Conservation (phyloP, 2,797 vertebrate genomes). For the Gymnothorax javanicus region DNA sequence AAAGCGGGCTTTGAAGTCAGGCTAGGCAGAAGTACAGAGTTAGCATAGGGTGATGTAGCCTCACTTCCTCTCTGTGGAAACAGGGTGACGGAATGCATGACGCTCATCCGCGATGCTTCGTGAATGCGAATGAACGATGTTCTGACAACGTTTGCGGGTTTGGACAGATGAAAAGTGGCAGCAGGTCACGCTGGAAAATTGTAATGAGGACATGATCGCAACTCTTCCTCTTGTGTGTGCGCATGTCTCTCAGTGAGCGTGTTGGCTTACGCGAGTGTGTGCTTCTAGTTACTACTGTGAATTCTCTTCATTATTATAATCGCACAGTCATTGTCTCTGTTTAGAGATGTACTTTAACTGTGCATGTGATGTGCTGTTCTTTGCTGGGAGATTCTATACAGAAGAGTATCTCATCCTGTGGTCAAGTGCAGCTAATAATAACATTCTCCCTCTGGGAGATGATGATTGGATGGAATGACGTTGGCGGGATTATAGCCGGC, state of each 20-base stretch:
- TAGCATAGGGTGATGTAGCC: neutral
- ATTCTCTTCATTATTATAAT: neutral
- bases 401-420: neutral
- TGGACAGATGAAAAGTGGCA: neutral
- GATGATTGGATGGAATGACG: neutral
- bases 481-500: too few species aligned
- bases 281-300: neutral
- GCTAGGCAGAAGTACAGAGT: neutral
- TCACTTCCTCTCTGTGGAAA: neutral
- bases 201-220: neutral
- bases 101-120: neutral
- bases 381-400: neutral
- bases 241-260: neutral
- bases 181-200: neutral
- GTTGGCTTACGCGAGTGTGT: neutral
- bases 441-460: neutral
- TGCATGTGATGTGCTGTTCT: neutral
- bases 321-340: neutral
- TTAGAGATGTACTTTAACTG: neutral
- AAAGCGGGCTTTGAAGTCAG: constrained; percentile 23
- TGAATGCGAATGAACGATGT: neutral
- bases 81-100: neutral
- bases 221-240: neutral
- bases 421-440: neutral
- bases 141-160: neutral